These are phyloP conservation scores for Oreochromis tanganicae DNA, from an alignment of 2,113 vertebrate species.

Conservation along the genomic window DNA sequence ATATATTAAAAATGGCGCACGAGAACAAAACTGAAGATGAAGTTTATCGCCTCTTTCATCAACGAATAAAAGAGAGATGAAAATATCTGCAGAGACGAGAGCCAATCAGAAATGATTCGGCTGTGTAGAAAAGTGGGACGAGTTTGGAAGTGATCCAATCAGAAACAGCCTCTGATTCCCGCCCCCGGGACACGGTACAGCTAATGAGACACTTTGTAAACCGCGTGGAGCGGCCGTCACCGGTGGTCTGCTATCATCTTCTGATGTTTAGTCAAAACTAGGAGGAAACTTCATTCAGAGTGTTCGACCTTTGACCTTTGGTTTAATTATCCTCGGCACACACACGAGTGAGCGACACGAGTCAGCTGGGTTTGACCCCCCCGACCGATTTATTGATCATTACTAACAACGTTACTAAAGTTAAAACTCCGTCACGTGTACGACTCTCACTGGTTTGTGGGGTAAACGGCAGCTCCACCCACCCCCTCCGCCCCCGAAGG, in stretches of 20 bases:
- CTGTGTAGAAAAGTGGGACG: background rate
- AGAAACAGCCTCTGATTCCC: background rate
- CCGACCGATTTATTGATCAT: background rate
- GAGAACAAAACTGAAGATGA: background rate
- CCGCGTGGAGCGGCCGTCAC: background rate
- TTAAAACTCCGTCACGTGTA: background rate
- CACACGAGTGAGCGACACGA: background rate
- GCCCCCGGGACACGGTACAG: background rate
- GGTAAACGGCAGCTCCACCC: background rate
- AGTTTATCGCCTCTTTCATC: background rate
- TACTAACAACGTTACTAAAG: background rate
- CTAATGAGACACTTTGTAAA: background rate
- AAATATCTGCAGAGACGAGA: background rate
- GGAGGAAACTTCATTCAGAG: background rate
- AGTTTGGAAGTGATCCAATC: background rate
- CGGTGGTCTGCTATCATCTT: background rate
- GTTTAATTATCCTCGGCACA: background rate
- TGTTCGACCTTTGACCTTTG: background rate
- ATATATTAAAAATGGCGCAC: background rate
- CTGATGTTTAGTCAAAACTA: background rate
- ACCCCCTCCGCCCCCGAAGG: too few species aligned
- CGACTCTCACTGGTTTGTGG: background rate
- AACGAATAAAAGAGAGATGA: background rate
- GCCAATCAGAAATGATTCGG: background rate
- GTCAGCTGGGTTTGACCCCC: background rate